A percentile compares a stretch with the other conserved stretches of the same genome.
Conservation (phyloP, 2,797 vertebrate genomes). For the Poeciliopsis turneri region DNA sequence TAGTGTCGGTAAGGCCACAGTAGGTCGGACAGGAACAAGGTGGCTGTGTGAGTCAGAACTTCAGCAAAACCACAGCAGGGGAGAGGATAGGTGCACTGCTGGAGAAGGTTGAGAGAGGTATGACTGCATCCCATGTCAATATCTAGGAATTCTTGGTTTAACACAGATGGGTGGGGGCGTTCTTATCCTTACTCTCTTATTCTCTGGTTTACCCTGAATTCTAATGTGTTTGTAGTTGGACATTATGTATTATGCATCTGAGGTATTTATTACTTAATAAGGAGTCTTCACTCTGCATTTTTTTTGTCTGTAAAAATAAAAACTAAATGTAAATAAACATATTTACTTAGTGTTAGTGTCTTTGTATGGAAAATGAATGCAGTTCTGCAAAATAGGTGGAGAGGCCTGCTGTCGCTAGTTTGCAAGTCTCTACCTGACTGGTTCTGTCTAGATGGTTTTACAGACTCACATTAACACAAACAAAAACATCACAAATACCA, state of each 20-base stretch:
- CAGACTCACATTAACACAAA: slow-evolving; percentile 10
- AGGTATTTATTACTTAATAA: slow-evolving; percentile 5
- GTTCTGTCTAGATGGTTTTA: slow-evolving; percentile 21
- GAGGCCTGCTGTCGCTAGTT: slow-evolving; percentile 17
- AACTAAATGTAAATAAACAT: background rate
- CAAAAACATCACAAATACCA: slow-evolving; percentile 22
- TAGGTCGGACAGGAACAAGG: slow-evolving; percentile 45
- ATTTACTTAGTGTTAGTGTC: background rate
- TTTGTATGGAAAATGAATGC: slow-evolving; percentile 29
- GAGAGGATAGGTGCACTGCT: slow-evolving; percentile 60
- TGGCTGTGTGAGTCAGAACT: slow-evolving; percentile 70
- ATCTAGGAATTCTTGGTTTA: slow-evolving; percentile 27
- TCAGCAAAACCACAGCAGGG: slow-evolving; percentile 76
- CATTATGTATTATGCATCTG: slow-evolving; percentile 19
- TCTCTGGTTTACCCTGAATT: slow-evolving; percentile 13
- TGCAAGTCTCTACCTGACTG: slow-evolving; percentile 21
- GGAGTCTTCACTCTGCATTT: background rate
- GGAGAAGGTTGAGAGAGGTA: slow-evolving; percentile 46
- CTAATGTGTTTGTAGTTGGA: background rate
- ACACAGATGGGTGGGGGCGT: slow-evolving; percentile 14
- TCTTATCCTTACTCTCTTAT: background rate
- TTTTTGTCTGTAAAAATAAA: background rate
- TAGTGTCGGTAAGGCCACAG: slow-evolving; percentile 59
- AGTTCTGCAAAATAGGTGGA: slow-evolving; percentile 3
- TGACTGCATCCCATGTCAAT: slow-evolving; percentile 49